A percentile compares a stretch with the other conserved stretches of the same genome.
phyloP scores from a whole-genome alignment of 2,797 vertebrate genomes.

The Coccyzus lansbergi region DNA sequence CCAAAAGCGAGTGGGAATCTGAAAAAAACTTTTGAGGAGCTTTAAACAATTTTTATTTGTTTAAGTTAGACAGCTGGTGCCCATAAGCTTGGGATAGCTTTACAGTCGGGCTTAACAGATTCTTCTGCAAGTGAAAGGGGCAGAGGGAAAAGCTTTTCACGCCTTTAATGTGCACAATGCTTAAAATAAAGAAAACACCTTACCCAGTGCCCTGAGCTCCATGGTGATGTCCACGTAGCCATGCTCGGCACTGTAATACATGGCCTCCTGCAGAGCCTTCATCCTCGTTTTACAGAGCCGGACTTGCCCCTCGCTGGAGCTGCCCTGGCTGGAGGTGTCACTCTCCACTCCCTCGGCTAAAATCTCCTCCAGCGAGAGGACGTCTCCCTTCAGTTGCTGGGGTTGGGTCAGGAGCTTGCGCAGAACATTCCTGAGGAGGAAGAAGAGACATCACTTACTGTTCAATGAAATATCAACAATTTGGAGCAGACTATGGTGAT shows the following conservation, averaged over 20 bases:
- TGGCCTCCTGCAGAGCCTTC: slow-evolving; percentile 96
- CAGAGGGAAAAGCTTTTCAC: not conserved
- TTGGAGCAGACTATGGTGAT: rapidly evolving
- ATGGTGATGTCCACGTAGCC: slow-evolving; percentile 97
- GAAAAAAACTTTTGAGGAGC: not conserved
- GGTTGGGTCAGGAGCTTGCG: slow-evolving; percentile 95
- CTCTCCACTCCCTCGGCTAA: slow-evolving; percentile 92
- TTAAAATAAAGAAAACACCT: not conserved
- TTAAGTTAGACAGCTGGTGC: not conserved
- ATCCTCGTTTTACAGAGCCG: slow-evolving; percentile 89
- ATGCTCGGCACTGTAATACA: slow-evolving; percentile 95
- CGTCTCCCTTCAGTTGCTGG: slow-evolving; percentile 90
- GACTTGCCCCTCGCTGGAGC: slow-evolving; percentile 81
- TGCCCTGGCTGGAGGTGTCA: slow-evolving; percentile 82
- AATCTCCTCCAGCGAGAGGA: slow-evolving; percentile 97
- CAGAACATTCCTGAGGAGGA: slow-evolving; percentile 87
- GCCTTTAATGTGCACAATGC: rapidly evolving
- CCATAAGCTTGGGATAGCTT: not conserved
- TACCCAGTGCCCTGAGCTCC: slow-evolving; percentile 93
- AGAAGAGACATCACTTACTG: rapidly evolving
- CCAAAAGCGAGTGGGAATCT: not conserved
- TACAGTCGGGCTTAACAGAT: not conserved
- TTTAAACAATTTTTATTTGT: not conserved
- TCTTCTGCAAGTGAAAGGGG: not conserved
- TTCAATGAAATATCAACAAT: rapidly evolving